Conservation (phyloP, 2,113 vertebrate species). For the Aptenodytes forsteri region DNA sequence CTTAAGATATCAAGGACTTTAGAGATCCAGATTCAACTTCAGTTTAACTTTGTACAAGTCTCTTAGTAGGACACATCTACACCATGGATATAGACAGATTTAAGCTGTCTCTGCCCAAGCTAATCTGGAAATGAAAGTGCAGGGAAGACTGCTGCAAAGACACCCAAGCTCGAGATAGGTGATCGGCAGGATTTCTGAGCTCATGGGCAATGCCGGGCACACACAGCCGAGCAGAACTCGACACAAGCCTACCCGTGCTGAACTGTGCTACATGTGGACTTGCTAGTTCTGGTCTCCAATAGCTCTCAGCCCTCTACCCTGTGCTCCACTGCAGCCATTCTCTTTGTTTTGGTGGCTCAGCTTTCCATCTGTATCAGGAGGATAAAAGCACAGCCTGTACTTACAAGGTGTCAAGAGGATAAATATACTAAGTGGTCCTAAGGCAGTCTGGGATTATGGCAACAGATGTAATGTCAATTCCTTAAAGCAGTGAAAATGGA, state of each 20-base stretch:
- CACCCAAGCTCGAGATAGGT: not conserved
- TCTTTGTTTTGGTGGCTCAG: not conserved
- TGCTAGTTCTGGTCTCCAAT: not conserved
- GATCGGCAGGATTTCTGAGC: not conserved
- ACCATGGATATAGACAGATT: not conserved
- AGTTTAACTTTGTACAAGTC: constrained; percentile 20
- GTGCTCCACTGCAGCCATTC: not conserved
- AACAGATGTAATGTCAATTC: not conserved
- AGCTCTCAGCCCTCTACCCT: not conserved
- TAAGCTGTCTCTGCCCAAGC: not conserved
- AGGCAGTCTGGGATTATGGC: not conserved
- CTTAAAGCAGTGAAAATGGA: not conserved
- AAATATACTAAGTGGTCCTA: constrained; percentile 29
- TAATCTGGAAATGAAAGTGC: constrained; percentile 41
- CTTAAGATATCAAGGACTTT: constrained; percentile 17
- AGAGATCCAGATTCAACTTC: constrained; percentile 15
- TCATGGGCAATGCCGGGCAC: not conserved
- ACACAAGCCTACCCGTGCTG: not conserved
- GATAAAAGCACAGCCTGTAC: not conserved
- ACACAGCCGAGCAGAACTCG: not conserved
- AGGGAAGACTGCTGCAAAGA: not conserved
- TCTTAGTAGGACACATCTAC: not conserved
- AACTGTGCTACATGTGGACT: not conserved
- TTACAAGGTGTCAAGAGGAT: constrained; percentile 10
- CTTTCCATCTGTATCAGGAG: not conserved